Base-by-base conservation (phyloP, 1,140 invertebrate species). In the Delia radicum region DNA sequence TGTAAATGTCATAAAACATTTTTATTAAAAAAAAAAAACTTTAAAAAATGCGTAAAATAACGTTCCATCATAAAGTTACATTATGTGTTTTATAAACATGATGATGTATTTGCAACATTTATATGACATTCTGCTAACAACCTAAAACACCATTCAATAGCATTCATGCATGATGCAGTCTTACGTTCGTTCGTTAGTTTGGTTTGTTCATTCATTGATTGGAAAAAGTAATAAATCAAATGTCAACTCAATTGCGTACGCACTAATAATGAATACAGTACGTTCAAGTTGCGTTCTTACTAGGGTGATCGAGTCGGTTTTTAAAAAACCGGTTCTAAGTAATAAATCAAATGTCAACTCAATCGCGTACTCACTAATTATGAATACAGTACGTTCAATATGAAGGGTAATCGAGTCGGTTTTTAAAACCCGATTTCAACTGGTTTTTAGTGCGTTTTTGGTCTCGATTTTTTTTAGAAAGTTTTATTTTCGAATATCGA, bases 31-130 rank as follows among this genome's bases (percentile, higher is more conserved):
- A 69, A 21, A 69, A 69, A 69, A 33, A 69, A n/a, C 33, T 18
- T 31, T 24, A 69, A 12, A 69, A 69, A 69, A 69, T 69, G 65
- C 65, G 65, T 69, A 69, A 69, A 69, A 37, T 69, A 33, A 69
- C 18, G 65, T 31, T n/a, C 48, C 4, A 55, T 55, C 48, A 24
- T 55, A 55, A 55, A 13, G 6, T 42, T 42, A 13, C 10, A 13
- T 10, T 42, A 15, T 42, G 37, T 42, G 7, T 42, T 42, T 42
- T 15, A 42, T 13, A 15, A 42, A 10, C 3, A 55, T 55, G 48
- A 55, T 55, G 48, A 55, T 18, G n/a, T 21, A 15, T 21, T 21
- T 24, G 48, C 48, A 55, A 69, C 29, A 33, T 33, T 69, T 33
- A 21, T 7, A 42, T 42, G 37, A 10, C 37, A 37, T 69, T 33